A percentile compares a stretch with the other conserved stretches of the same genome.
phyloP scores from a whole-genome alignment of 2,888 invertebrate species.

The Trichopoda pennipes region DNA sequence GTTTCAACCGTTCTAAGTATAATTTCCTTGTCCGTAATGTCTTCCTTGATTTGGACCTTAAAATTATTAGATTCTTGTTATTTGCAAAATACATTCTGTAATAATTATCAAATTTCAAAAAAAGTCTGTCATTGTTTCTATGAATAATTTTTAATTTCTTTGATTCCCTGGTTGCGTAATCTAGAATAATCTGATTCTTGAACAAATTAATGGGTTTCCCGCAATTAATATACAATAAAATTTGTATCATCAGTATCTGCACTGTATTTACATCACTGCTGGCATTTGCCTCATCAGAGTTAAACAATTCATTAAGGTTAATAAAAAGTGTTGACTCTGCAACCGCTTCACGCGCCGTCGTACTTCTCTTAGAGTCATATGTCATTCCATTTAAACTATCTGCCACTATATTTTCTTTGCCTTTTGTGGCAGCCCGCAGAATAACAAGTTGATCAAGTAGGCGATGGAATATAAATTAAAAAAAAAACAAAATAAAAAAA shows the following conservation, averaged over 20 bases:
- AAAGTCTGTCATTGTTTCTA: too few relatives aligned
- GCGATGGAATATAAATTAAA: too few relatives aligned
- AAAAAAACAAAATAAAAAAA: too few relatives aligned
- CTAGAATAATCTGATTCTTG: too few relatives aligned
- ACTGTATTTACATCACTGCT: constrained; percentile 44
- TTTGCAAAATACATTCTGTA: too few relatives aligned
- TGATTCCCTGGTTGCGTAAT: too few relatives aligned
- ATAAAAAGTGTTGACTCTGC: constrained; percentile 7
- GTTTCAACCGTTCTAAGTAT: background rate
- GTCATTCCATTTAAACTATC: constrained; percentile 9
- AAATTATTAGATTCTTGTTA: too few relatives aligned
- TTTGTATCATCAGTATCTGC: constrained; percentile 49
- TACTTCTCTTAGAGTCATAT: background rate
- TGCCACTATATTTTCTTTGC: constrained; percentile 46
- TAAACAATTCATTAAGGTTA: constrained; percentile 50
- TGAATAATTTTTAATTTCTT: too few relatives aligned
- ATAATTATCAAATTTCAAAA: too few relatives aligned
- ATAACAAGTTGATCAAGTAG: too few relatives aligned
- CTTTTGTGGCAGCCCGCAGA: too few relatives aligned
- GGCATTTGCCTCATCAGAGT: too few relatives aligned
- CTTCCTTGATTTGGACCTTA: background rate
- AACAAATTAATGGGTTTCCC: constrained; percentile 12
- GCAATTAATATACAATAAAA: constrained; percentile 46
- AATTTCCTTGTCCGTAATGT: constrained; percentile 1
- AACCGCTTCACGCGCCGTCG: background rate